These are phyloP conservation scores for Tridacna gigas DNA, from an alignment of 2,888 invertebrate genomes.

Conservation along the genomic window DNA sequence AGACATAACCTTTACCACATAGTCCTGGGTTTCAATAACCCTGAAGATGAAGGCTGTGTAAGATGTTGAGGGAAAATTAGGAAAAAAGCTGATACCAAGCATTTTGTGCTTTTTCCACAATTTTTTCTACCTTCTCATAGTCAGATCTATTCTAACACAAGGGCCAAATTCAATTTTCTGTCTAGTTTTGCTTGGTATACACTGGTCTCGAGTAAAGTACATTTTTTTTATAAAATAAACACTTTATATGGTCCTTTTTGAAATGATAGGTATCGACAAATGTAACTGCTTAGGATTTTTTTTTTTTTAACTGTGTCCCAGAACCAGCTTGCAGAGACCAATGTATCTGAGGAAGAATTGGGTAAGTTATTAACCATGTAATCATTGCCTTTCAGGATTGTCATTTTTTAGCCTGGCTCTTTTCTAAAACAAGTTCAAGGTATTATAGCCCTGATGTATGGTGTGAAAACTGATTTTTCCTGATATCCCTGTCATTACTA, in stretches of 20 bases:
- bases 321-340: slow-evolving; percentile 9
- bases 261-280: not conserved
- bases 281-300: not conserved
- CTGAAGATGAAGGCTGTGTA: too few species aligned
- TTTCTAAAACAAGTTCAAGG: too few species aligned
- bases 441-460: too few species aligned
- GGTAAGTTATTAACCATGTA: not conserved
- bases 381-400: too few species aligned
- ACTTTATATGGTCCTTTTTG: not conserved
- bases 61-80: not conserved
- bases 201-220: too few species aligned
- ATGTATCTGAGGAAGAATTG: slow-evolving; percentile 22
- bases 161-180: not conserved
- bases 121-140: not conserved
- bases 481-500: too few species aligned
- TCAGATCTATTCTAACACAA: not conserved
- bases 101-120: not conserved
- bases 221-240: not conserved
- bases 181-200: not conserved
- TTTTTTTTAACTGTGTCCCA: not conserved
- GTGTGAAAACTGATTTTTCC: too few species aligned
- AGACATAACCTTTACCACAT: too few species aligned
- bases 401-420: too few species aligned
- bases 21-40: too few species aligned
- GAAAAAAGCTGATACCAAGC: not conserved